phyloP scores from a whole-genome alignment of 2,113 vertebrate species.

The Notechis scutatus region DNA sequence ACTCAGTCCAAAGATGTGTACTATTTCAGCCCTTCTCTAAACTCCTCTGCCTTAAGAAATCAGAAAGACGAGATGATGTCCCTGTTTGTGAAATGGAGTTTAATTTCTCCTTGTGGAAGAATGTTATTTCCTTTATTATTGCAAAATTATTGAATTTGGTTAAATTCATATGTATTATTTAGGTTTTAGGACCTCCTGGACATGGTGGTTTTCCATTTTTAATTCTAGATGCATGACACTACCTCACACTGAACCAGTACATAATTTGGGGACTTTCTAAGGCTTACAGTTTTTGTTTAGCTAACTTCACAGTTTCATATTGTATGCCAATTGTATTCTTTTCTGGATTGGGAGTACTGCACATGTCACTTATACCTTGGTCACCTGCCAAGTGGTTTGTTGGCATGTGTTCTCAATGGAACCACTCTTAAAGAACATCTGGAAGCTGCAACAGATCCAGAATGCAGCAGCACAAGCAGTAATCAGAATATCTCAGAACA shows the following conservation, averaged over 20 bases:
- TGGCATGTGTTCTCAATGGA: neutral
- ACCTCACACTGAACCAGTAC: neutral
- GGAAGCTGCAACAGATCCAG: neutral
- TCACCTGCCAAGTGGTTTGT: neutral
- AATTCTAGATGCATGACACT: neutral
- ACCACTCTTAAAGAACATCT: neutral
- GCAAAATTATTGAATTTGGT: neutral
- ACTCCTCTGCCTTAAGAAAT: neutral
- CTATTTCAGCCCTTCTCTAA: neutral
- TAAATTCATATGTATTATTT: neutral
- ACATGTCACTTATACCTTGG: neutral
- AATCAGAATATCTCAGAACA: neutral
- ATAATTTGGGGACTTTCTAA: neutral
- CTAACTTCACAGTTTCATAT: neutral
- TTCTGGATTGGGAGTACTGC: neutral
- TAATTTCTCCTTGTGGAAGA: neutral
- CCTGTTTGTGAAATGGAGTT: neutral
- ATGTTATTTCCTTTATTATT: neutral
- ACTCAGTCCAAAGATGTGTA: neutral
- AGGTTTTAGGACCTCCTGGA: neutral
- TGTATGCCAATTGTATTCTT: neutral
- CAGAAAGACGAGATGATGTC: neutral
- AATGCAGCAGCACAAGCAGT: neutral
- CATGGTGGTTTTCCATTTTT: neutral
- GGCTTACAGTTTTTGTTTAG: neutral